These are phyloP conservation scores for Todiramphus saurophagus DNA, from an alignment of 2,113 vertebrate genomes.

Conservation along the genomic window DNA sequence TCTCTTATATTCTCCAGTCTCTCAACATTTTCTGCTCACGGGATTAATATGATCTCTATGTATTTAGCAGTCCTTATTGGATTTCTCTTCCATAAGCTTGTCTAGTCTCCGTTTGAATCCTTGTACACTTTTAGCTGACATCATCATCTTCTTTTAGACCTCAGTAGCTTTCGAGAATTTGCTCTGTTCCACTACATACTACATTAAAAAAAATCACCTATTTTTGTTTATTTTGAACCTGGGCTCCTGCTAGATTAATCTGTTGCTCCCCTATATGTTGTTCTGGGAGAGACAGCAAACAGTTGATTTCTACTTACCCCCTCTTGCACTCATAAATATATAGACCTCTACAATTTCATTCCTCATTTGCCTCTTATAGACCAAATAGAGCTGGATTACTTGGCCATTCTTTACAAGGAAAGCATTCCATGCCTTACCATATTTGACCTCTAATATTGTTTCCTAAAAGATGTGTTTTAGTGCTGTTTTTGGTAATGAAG, in stretches of 20 bases:
- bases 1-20: not conserved
- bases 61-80: not conserved
- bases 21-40: not conserved
- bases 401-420: not conserved
- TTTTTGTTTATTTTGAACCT: not conserved
- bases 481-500: not conserved
- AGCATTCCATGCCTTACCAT: not conserved
- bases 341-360: not conserved
- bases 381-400: not conserved
- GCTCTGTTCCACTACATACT: not conserved
- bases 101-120: not conserved
- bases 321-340: not conserved
- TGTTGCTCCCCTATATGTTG: not conserved
- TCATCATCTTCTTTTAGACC: not conserved
- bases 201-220: not conserved
- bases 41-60: not conserved
- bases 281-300: not conserved
- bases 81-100: not conserved
- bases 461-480: not conserved
- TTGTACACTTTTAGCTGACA: not conserved
- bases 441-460: not conserved
- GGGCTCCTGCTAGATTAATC: not conserved
- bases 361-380: not conserved
- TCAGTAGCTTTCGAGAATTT: not conserved
- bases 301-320: not conserved